phyloP scores from a whole-genome alignment of 2,113 vertebrate genomes.

The Sterrhoptilus dennistouni region DNA sequence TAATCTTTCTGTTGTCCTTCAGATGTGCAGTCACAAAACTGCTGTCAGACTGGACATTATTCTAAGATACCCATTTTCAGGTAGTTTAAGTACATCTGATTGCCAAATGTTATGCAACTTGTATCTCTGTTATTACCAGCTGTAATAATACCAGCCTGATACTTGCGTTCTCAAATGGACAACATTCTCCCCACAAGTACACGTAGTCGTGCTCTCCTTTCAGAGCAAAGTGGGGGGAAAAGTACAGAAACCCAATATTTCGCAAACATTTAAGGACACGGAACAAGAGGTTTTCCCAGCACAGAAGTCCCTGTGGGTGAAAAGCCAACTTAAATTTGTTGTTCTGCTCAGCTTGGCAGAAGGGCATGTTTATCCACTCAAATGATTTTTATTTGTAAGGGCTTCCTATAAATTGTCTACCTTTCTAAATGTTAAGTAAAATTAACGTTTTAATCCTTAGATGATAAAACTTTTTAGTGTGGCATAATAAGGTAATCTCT shows the following conservation, averaged over 20 bases:
- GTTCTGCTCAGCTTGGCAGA: slow-evolving; percentile 36
- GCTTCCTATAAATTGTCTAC: not conserved
- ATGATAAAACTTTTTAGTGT: not conserved
- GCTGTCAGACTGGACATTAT: not conserved
- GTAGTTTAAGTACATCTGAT: not conserved
- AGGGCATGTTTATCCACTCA: slow-evolving; percentile 44
- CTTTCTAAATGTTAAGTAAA: not conserved
- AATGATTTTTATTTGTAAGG: slow-evolving; percentile 19
- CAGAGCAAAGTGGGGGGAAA: not conserved
- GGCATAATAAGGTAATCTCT: not conserved
- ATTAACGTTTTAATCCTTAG: not conserved
- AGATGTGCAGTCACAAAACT: not conserved
- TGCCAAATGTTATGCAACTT: not conserved
- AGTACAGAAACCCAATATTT: not conserved
- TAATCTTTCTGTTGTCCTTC: not conserved
- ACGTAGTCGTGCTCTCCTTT: not conserved
- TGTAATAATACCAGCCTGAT: not conserved
- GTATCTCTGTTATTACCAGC: not conserved
- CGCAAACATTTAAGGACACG: slow-evolving; percentile 5
- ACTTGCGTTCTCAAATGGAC: not conserved
- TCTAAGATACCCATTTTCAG: not conserved
- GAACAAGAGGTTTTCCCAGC: slow-evolving; percentile 12
- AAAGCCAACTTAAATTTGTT: slow-evolving; percentile 35
- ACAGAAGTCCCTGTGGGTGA: not conserved
- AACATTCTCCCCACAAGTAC: not conserved